A percentile compares a stretch with the other conserved stretches of the same genome.
Evolutionary conservation across 2,113 vertebrate species (phyloP).

Genomic region (Uria aalge): DNA sequence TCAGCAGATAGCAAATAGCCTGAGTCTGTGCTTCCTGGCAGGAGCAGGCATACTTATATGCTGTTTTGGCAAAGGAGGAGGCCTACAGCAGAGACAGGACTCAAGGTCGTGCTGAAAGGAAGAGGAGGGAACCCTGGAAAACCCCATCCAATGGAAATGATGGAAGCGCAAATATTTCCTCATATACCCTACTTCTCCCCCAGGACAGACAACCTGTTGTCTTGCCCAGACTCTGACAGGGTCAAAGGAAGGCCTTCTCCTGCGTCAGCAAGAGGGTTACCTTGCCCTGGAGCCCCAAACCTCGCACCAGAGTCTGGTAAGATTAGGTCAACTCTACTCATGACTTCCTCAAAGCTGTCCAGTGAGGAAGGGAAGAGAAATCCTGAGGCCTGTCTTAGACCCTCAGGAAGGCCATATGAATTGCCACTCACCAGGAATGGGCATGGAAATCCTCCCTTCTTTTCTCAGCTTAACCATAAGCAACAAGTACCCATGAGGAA

Average conservation of each 20-base stretch:
- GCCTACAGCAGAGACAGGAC: background rate
- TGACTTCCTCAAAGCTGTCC: background rate
- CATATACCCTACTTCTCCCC: background rate
- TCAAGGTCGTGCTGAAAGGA: background rate
- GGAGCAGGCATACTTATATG: background rate
- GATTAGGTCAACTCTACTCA: background rate
- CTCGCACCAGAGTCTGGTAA: background rate
- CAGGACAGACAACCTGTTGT: background rate
- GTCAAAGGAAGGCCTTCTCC: background rate
- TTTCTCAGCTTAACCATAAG: background rate
- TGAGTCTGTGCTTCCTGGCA: background rate
- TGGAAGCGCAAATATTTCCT: background rate
- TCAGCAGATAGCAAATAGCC: background rate
- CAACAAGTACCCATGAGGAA: background rate
- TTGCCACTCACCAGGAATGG: background rate
- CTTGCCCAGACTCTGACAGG: background rate
- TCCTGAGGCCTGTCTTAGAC: background rate
- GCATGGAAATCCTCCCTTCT: background rate
- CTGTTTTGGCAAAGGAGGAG: background rate
- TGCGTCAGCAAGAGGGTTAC: background rate
- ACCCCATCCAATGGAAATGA: fast-evolving
- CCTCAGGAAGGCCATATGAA: background rate
- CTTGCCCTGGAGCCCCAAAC: background rate
- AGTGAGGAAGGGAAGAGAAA: background rate
- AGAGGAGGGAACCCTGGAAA: background rate